These are phyloP conservation scores for Eristalis pertinax DNA, from an alignment of 2,888 invertebrate species.

Conservation along the genomic window DNA sequence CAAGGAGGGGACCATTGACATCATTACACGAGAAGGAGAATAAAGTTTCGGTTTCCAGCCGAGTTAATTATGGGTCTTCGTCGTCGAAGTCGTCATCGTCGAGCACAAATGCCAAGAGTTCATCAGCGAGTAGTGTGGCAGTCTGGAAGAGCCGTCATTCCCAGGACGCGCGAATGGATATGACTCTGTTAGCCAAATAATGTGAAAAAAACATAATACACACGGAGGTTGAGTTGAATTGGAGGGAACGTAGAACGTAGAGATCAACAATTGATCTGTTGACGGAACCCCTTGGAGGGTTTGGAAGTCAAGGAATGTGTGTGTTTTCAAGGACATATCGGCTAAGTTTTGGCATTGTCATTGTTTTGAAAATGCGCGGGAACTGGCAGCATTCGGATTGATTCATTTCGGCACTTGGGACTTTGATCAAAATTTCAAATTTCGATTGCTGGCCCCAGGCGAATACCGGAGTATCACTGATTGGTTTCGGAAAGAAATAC, in stretches of 20 bases:
- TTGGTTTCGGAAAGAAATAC: conserved; percentile 19
- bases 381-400: conserved; percentile 15
- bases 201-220: conserved; percentile 39
- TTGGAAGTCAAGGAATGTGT: conserved; percentile 31
- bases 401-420: conserved; percentile 48
- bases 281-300: conserved; percentile 62
- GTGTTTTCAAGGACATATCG: conserved; percentile 64
- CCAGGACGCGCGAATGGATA: conserved; percentile 12
- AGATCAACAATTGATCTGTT: conserved; percentile 68
- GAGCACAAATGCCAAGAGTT: conserved; percentile 52
- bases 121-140: conserved; percentile 41
- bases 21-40: conserved; percentile 67
- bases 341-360: conserved; percentile 36
- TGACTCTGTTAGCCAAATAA: conserved; percentile 52
- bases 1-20: conserved; percentile 69
- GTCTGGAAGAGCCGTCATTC: conserved; percentile 60
- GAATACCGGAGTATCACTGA: conserved; percentile 59
- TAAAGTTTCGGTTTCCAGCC: conserved; percentile 70
- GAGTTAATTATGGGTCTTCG: conserved; percentile 69
- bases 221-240: conserved; percentile 2
- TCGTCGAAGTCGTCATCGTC: conserved; percentile 13
- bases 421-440: conserved; percentile 59
- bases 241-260: conserved; percentile 28
- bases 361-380: conserved; percentile 30
- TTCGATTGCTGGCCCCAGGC: conserved; percentile 37